phyloP scores from a whole-genome alignment of 2,888 invertebrate genomes.

The Amphiduros pacificus region DNA sequence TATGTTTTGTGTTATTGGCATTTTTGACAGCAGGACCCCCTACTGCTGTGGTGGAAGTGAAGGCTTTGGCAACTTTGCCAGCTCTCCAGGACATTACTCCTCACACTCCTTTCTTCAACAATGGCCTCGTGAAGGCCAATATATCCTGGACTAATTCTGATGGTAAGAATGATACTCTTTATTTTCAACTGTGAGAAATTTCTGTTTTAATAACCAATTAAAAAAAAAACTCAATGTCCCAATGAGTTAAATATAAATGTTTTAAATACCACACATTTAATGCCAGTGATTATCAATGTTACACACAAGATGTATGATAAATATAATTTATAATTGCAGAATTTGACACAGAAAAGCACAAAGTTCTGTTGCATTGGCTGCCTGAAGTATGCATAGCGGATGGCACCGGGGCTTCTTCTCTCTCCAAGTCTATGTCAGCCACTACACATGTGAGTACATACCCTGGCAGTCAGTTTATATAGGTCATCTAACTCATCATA shows the following conservation, averaged over 20 bases:
- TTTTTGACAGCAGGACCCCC: not conserved
- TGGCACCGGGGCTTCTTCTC: constrained; percentile 27
- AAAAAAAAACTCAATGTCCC: too few species aligned
- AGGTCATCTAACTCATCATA: too few species aligned
- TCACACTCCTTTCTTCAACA: constrained; percentile 35
- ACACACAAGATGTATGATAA: too few species aligned
- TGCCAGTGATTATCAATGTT: too few species aligned
- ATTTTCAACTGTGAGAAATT: not conserved
- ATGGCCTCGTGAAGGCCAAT: constrained; percentile 37
- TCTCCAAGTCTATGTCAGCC: constrained; percentile 33
- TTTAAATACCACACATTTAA: too few species aligned
- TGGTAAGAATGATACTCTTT: constrained; percentile 13
- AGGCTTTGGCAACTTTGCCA: constrained; percentile 24
- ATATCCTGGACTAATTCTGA: constrained; percentile 30
- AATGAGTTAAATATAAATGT: too few species aligned
- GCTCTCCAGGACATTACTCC: constrained; percentile 26
- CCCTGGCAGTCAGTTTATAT: too few species aligned
- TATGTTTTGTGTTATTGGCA: not conserved
- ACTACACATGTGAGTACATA: constrained; percentile 33
- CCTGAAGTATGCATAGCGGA: constrained; percentile 35
- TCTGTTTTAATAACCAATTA: too few species aligned
- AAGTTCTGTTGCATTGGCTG: constrained; percentile 39
- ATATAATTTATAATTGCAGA: too few species aligned
- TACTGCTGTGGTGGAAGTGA: not conserved
- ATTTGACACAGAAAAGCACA: too few species aligned